A percentile compares a stretch with the other conserved stretches of the same genome.
These are phyloP conservation scores for Phrynocephalus vlangalii DNA, from an alignment of 2,797 vertebrate species.

Conservation along the genomic window DNA sequence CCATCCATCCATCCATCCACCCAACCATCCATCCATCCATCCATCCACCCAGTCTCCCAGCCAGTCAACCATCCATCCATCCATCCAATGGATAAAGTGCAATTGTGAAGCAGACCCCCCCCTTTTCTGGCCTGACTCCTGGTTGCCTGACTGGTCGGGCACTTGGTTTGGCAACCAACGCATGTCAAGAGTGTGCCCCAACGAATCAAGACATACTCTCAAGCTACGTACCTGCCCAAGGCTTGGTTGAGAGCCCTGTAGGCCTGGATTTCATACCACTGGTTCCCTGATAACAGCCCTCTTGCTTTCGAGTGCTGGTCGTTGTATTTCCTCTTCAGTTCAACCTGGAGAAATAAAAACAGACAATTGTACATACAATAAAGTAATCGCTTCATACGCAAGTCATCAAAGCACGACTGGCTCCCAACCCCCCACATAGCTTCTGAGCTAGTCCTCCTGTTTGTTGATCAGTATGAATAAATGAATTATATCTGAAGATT, in stretches of 20 bases:
- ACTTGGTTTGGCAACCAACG: no score
- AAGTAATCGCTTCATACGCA: neutral
- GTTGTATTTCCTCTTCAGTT: constrained; percentile 96
- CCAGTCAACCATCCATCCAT: no score
- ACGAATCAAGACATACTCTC: neutral
- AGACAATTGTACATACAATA: no score
- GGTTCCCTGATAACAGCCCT: constrained; percentile 90
- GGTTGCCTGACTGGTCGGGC: no score
- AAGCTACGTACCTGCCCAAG: constrained; percentile 89
- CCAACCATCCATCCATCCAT: no score
- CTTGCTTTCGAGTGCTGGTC: constrained; percentile 90
- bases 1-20: no score
- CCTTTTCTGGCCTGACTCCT: no score
- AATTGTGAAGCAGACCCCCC: no score
- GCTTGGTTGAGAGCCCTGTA: constrained; percentile 97
- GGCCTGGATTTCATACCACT: constrained; percentile 99
- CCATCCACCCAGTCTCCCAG: no score
- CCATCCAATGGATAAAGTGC: no score
- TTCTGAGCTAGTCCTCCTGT: neutral
- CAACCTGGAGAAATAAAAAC: constrained; percentile 82
- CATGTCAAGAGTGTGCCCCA: no score
- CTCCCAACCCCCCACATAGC: no score
- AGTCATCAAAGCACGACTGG: neutral
- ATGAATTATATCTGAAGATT: neutral
- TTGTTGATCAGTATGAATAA: neutral